Conservation (phyloP, 2,888 invertebrate species). For the Oligia fasciuncula region DNA sequence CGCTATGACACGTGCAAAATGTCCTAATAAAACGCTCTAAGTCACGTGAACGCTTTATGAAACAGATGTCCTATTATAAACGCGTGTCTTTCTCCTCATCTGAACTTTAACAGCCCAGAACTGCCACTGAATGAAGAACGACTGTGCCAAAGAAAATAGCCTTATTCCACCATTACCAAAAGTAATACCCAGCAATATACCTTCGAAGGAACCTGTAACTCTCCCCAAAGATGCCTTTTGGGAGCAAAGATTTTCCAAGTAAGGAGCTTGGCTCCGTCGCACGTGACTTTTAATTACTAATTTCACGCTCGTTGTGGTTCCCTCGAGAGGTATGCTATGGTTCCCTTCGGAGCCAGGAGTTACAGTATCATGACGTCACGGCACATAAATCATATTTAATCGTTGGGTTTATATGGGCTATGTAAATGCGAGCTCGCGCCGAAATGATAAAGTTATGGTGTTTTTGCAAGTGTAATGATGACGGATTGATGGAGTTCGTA, state of each 20-base stretch:
- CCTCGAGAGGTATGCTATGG: constrained; percentile 77
- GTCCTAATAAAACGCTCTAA: constrained; percentile 34
- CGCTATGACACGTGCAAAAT: constrained; percentile 27
- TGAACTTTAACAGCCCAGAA: constrained; percentile 35
- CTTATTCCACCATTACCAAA: constrained; percentile 35
- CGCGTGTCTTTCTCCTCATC: constrained; percentile 11
- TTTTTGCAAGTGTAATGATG: constrained; percentile 63
- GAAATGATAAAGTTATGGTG: constrained; percentile 62
- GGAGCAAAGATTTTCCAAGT: constrained; percentile 72
- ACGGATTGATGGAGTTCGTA: constrained; percentile 47
- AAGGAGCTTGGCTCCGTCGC: constrained; percentile 70
- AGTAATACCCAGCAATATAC: constrained; percentile 53
- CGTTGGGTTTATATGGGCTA: constrained; percentile 76
- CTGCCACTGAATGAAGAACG: constrained; percentile 25
- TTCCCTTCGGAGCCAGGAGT: constrained; percentile 68
- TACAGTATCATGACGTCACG: constrained; percentile 79
- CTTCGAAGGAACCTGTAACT: constrained; percentile 52
- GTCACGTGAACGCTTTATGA: constrained; percentile 34
- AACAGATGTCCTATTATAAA: constrained; percentile 35
- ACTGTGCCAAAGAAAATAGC: constrained; percentile 28
- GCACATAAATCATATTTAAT: constrained; percentile 85
- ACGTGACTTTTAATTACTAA: constrained; percentile 88
- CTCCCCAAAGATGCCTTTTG: constrained; percentile 56
- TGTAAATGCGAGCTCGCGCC: constrained; percentile 70
- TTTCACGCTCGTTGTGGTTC: constrained; percentile 85